These are phyloP conservation scores for Aplysia californica DNA, from an alignment of 1,140 invertebrate genomes.

Conservation along the genomic window DNA sequence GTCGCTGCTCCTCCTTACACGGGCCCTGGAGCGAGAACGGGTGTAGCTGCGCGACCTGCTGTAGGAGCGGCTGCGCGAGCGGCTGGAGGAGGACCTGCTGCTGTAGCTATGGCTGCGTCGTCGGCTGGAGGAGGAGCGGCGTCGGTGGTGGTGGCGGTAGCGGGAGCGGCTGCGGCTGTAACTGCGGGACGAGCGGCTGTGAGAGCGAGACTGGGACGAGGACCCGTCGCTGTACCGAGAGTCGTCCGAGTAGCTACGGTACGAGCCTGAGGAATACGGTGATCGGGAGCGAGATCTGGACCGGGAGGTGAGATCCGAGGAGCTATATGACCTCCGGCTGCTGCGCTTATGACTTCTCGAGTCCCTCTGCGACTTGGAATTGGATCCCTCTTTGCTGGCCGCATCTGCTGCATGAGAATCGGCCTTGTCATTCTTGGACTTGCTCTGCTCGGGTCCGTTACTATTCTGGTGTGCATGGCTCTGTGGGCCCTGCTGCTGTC, in stretches of 20 bases:
- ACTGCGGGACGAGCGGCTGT: conserved; percentile 43
- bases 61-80: conserved; percentile 16
- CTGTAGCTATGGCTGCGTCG: conserved; percentile 34
- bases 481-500: too few relatives aligned
- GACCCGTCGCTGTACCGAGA: conserved; percentile 45
- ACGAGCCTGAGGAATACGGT: conserved; percentile 34
- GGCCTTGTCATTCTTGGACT: not conserved
- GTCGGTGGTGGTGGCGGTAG: not conserved
- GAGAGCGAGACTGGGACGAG: conserved; percentile 49
- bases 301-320: conserved; percentile 50
- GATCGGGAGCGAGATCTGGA: conserved; percentile 44
- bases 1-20: not conserved
- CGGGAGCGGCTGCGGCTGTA: conserved; percentile 41
- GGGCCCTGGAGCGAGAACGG: conserved; percentile 13
- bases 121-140: conserved; percentile 24
- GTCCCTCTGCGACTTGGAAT: not conserved
- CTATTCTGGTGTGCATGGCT: not conserved
- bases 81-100: conserved; percentile 33
- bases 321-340: conserved; percentile 49
- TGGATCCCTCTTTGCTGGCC: not conserved
- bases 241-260: conserved; percentile 49
- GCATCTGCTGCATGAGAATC: not conserved
- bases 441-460: not conserved
- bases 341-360: conserved; percentile 23
- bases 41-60: conserved; percentile 24